Base-by-base conservation (phyloP, 2,113 vertebrate species). In the Ameiurus melas region DNA sequence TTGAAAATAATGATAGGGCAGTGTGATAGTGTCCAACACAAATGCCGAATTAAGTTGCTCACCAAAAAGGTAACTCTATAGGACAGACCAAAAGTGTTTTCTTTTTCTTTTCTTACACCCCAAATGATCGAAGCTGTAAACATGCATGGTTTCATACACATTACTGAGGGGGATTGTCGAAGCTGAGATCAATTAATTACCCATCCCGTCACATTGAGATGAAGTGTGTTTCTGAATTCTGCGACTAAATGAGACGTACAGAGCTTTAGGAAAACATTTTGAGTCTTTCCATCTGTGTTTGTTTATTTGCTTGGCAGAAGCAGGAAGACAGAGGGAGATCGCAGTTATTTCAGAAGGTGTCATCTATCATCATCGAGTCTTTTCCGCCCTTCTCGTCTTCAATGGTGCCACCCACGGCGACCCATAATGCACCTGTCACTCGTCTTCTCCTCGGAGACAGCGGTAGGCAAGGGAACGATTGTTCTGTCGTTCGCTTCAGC, bases 401-500 rank as follows among this genome's bases (percentile, higher is more conserved):
- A 53, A 13, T 30, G 14, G 3, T 3, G 17, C 62, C 43, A 84
- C 62, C 83, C 83, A 84, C 27, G 27, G 39, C 2, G 17, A 84
- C 83, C 64, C 83, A 84, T 68, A 84, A 84, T 84, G 39, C 83
- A 84, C 43, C 83, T 84, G 83, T 84, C 83, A 68, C 43, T 64
- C 62, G 47, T n/a, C 25, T 27, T 51, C 82, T 51, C 39, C 27
- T 47, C 16, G 51, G 60, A 82, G 19, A 83, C 57, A 16, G 30
- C 30, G 27, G 12, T 25, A 83, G 33, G 80, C 55, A 39, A 33
- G 57, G 55, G 30, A 0, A 62, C 39, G 58, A 83, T 39, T 16
- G 57, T 27, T 62, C 80, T 83, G 57, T 68, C 83, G 2, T n/a
- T 84, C 36, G 22, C 43, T 30, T 84, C 64, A 83, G 57, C 20